Base-by-base conservation (phyloP, 2,888 invertebrate species). In the Aphodius sticticus region DNA sequence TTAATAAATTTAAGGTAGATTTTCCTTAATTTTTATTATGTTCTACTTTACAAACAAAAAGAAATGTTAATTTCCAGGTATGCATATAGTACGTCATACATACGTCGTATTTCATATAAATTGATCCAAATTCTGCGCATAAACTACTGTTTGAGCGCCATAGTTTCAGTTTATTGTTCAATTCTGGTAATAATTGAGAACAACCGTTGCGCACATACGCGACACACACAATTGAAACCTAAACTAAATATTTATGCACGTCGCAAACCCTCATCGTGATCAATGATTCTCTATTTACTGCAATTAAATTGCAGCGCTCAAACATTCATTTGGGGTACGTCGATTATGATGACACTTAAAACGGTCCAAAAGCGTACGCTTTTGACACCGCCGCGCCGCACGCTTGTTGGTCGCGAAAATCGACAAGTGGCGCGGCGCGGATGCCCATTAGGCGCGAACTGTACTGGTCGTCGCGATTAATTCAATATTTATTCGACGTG, bases 401-500 rank as follows among this genome's bases (percentile, higher is more conserved):
- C 36, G 35, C 37, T n/a, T 74, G 74, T 74, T 9, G 74, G 36
- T n/a, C 37, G 35, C n/a, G n/a, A 74, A 74, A 36, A 26, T 74
- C 35, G 74, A 74, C 16, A 53, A n/a, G 74, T 74, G 35, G 35
- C 74, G 74, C 74, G 35, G 16, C 36, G 6, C 36, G 26, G 26
- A 26, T 26, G 26, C 74, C 36, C 74, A 74, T 74, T 74, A 74
- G 74, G 74, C 35, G 6, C 53, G 6, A 12, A 12, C 53, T 53
- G 53, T 53, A 12, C 74, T 35, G 74, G 6, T 74, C 16, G n/a
- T 72, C 37, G 74, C 26, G 74, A 74, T 74, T 74, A 74, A 74
- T 74, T 74, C 74, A 74, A 74, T 74, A 74, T 74, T 74, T 74
- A 74, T 74, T 74, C 74, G 74, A 74, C 37, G 74, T 74, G 74